Evolutionary conservation across 2,113 vertebrate genomes (phyloP).

Genomic region (Silurus asotus): DNA sequence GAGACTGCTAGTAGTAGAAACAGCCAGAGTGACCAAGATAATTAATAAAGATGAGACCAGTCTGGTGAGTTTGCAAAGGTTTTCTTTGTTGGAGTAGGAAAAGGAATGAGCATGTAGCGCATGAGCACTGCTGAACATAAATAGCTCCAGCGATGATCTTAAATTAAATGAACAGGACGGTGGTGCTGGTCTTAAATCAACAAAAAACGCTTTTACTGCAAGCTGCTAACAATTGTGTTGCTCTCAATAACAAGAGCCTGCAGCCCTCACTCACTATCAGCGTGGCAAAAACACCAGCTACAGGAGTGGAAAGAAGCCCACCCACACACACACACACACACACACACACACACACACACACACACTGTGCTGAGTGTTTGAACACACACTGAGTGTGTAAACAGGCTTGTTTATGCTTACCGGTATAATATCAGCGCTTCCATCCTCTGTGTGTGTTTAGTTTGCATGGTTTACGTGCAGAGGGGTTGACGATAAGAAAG

Average conservation of each 20-base stretch:
- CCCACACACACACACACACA: conserved; percentile 22
- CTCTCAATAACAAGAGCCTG: not conserved
- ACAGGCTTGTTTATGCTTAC: not conserved
- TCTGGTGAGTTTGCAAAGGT: not conserved
- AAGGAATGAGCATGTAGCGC: not conserved
- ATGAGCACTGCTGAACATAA: conserved; percentile 7
- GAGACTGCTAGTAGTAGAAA: not conserved
- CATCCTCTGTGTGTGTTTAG: not conserved
- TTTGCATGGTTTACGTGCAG: not conserved
- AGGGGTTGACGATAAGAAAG: not conserved
- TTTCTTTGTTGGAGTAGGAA: not conserved
- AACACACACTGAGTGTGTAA: conserved; percentile 5
- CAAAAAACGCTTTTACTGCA: conserved; percentile 24
- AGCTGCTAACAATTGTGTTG: not conserved
- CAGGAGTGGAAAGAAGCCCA: not conserved
- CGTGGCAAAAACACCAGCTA: conserved; percentile 1
- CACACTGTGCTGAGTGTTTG: not conserved
- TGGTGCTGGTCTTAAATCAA: not conserved
- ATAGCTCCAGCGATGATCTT: not conserved
- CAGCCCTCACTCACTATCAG: conserved; percentile 31
- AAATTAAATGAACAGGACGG: not conserved
- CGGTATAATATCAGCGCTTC: no score
- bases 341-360: conserved; percentile 8
- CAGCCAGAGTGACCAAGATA: not conserved
- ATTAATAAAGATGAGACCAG: not conserved